Evolutionary conservation across 2,113 vertebrate species (phyloP).

Genomic region (Erythrolamprus reginae): DNA sequence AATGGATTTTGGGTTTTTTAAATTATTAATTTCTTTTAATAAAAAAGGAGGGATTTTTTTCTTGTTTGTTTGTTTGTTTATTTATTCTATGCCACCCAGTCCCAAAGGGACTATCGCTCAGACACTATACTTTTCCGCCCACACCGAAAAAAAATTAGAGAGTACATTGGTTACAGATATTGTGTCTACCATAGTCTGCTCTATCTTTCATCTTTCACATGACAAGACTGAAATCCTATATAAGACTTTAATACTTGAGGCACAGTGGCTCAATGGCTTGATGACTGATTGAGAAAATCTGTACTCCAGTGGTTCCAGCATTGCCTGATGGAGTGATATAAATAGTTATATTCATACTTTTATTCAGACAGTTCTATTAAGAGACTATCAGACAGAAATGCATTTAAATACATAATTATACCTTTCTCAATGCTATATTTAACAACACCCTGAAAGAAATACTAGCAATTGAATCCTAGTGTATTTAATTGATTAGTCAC

Average conservation of each 20-base stretch:
- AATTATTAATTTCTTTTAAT: too few species aligned
- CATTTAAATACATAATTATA: neutral
- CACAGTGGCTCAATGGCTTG: too few species aligned
- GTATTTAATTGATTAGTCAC: neutral
- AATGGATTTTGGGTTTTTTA: too few species aligned
- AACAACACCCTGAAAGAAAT: neutral
- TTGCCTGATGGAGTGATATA: neutral
- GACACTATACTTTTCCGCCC: too few species aligned
- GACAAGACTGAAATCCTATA: neutral
- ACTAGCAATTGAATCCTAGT: neutral
- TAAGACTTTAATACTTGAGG: neutral
- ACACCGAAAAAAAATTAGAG: too few species aligned
- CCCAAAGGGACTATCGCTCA: too few species aligned
- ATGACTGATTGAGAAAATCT: neutral
- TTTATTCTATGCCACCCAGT: too few species aligned
- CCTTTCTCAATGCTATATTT: neutral
- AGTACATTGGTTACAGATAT: too few species aligned
- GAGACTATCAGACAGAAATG: neutral
- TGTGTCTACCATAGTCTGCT: neutral
- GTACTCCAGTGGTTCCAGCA: neutral
- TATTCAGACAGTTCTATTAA: neutral
- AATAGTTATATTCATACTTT: neutral
- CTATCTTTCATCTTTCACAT: neutral
- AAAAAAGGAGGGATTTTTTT: too few species aligned
- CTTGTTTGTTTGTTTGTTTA: too few species aligned